phyloP scores from a whole-genome alignment of 2,797 vertebrate genomes.

The Acridotheres tristis region DNA sequence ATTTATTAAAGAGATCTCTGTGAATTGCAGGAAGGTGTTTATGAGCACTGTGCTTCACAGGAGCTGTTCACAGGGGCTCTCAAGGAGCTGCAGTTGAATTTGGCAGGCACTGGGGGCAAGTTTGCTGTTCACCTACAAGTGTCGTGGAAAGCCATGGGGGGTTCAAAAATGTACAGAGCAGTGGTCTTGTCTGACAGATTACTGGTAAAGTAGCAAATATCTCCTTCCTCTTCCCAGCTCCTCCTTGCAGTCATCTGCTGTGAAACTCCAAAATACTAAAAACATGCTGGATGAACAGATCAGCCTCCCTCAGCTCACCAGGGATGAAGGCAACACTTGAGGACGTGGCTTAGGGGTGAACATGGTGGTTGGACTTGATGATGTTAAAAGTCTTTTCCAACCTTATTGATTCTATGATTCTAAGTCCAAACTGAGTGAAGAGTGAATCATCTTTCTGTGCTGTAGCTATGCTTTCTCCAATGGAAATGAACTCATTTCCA shows the following conservation, averaged over 20 bases:
- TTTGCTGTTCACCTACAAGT: not conserved
- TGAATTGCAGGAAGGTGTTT: conserved; percentile 51
- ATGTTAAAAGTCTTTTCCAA: not conserved
- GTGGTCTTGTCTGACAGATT: not conserved
- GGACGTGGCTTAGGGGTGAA: not conserved
- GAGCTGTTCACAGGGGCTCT: not conserved
- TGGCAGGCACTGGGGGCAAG: not conserved
- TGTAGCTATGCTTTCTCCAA: not conserved
- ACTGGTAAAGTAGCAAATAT: not conserved
- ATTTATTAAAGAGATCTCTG: conserved; percentile 65
- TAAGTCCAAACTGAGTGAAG: not conserved
- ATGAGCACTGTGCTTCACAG: not conserved
- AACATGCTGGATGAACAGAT: not conserved
- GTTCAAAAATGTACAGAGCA: not conserved
- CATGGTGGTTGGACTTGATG: not conserved
- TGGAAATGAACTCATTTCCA: not conserved
- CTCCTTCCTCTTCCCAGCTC: not conserved
- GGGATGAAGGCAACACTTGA: not conserved
- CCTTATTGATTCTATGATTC: not conserved
- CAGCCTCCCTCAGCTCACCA: not conserved
- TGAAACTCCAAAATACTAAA: not conserved
- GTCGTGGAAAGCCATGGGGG: not conserved
- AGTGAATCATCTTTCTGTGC: not conserved
- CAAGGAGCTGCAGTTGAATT: conserved; percentile 24
- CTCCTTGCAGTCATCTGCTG: not conserved